A percentile compares a stretch with the other conserved stretches of the same genome.
These are phyloP conservation scores for Tetranychus truncatus DNA, from an alignment of 2,888 invertebrate species.

Conservation along the genomic window DNA sequence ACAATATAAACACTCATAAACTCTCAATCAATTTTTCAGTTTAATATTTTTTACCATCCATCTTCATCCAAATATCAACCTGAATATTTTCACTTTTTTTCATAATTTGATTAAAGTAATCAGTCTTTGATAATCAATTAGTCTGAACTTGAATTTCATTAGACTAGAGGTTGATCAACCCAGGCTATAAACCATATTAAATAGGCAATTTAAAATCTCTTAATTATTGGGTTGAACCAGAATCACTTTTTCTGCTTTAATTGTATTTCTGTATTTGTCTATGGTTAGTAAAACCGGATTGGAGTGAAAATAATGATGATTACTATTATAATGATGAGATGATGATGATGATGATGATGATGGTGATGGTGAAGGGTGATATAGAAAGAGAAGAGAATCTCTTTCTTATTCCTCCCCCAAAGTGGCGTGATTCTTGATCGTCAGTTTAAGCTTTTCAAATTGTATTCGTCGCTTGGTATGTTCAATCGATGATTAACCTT, in stretches of 20 bases:
- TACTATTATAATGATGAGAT: background rate
- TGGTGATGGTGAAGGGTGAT: background rate
- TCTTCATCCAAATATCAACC: too few relatives aligned
- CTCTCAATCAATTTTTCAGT: too few relatives aligned
- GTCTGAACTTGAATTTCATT: background rate
- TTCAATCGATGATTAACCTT: background rate
- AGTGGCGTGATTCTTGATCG: constrained; percentile 1
- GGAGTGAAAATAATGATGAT: background rate
- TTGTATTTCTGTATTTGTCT: background rate
- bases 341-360: background rate
- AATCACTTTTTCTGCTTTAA: background rate
- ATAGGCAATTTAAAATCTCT: background rate
- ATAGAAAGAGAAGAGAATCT: background rate
- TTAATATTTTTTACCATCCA: too few relatives aligned
- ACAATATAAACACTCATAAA: too few relatives aligned
- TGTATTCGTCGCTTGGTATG: background rate
- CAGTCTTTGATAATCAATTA: background rate
- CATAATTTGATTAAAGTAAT: too few relatives aligned
- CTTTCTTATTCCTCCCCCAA: background rate
- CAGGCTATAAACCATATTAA: background rate
- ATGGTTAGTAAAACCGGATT: background rate
- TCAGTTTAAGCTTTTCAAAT: background rate
- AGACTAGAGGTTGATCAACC: background rate
- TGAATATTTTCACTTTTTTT: too few relatives aligned
- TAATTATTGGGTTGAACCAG: background rate